Evolutionary conservation across 2,888 invertebrate species (phyloP), one percentile per base, ranked within the genome.

Genomic region (Carcina quercana): DNA sequence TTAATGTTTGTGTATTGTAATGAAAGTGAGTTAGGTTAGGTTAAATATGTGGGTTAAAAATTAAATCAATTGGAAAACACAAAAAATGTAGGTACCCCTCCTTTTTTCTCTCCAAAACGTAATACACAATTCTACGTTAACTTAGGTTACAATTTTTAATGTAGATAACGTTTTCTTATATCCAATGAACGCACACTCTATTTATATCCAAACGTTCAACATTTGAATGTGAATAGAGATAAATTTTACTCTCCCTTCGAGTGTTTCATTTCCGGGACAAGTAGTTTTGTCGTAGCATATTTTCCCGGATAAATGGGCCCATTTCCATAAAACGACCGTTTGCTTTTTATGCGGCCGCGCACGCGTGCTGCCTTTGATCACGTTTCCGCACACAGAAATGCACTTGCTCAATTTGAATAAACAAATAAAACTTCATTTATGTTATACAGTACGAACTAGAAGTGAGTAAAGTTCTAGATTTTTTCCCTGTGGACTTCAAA

Each of bases 251-350:
- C 12, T 11, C 50, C 45, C 49, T 53, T 59, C 47, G 59, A 73
- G 71, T 64, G 72, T 57, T 60, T 60, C 67, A 59, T 59, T 70
- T 83, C 83, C 83, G 68, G 75, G 50, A 83, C 83, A 83, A 82
- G 80, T 68, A 62, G 72, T 65, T 83, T 80, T 82, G 83, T 82
- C 80, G 76, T 66, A 53, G 57, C 60, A 71, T 70, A 72, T 68
- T 73, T 74, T 69, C 62, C 61, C 63, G 59, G 60, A 59, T 55
- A 64, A 70, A 71, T 69, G 61, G 58, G 50, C 45, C 34, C 37
- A 83, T 83, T 82, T 70, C 59, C 83, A 83, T 83, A 82, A 79
- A 80, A 75, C 56, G 50, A 73, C 69, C 60, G 64, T 83, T 79
- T 65, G 60, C 66, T 69, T 66, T 72, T 65, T 69, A 44, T 45